Base-by-base conservation (phyloP, 1,140 invertebrate species). In the Hyles vespertilio region DNA sequence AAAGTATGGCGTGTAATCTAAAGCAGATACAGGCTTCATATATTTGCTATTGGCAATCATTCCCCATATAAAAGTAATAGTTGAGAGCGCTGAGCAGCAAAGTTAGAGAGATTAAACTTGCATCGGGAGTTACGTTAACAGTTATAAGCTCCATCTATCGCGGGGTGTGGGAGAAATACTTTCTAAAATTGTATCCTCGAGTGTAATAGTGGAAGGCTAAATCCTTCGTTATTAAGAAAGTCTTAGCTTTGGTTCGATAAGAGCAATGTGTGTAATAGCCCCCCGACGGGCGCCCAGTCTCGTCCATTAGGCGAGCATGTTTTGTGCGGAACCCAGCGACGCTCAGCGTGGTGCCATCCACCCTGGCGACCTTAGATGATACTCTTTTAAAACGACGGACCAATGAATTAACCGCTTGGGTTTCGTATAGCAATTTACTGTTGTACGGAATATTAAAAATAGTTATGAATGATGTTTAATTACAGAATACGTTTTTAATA, bases 291-390 rank as follows among this genome's bases (percentile, higher is more conserved):
- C 54, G 48, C 66, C 58, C 22, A 61, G 64, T 58, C 55, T 63
- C 69, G 70, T 79, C 78, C 83, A 86, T 86, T 84, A 87, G 76
- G 64, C 51, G 74, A 63, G 56, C 72, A 69, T 76, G 79, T 81
- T 58, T 55, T 62, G 55, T 51, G 48, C 46, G 72, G 69, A 70
- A 61, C 79, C 81, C 84, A 63, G 74, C 68, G 51, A 65, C 56
- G 75, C 82, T 32, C 79, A 69, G 79, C 79, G 69, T 75, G 80
- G 58, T 60, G 54, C 65, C 55, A 9, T 57, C 67, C 68, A 72
- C 67, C 64, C 67, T 65, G 51, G 52, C 51, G 57, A 56, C 56
- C 59, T 49, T 56, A 51, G 61, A 53, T 40, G 36, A 40, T 56
- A 57, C 65, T 69, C 65, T 71, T 68, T 69, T 62, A 58, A 61